Conservation (phyloP, 2,888 invertebrate genomes). For the Callosobruchus maculatus region DNA sequence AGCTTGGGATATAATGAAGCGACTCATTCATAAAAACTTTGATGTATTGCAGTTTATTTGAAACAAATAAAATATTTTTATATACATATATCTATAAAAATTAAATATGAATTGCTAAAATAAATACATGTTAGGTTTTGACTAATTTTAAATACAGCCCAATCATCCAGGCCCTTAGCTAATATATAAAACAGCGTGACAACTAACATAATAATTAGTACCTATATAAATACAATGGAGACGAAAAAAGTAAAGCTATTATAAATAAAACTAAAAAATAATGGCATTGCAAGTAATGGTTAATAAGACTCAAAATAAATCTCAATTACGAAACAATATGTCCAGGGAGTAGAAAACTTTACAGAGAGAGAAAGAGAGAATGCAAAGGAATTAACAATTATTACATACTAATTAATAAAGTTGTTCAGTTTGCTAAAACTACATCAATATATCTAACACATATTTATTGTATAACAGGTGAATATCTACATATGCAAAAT, state of each 20-base stretch:
- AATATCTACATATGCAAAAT: neutral
- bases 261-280: constrained; percentile 2
- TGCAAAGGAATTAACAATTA: no score
- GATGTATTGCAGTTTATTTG: constrained; percentile 4
- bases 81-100: constrained; percentile 26
- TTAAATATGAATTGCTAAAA: constrained; percentile 24
- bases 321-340: neutral
- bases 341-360: neutral
- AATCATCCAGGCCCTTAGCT: constrained; percentile 4
- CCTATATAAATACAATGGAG: neutral
- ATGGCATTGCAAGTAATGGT: constrained; percentile 3
- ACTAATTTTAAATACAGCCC: constrained; percentile 12
- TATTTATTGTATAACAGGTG: neutral
- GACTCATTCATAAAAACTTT: neutral
- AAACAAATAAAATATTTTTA: constrained; percentile 17
- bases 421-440: neutral
- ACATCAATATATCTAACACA: neutral
- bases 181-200: constrained; percentile 3
- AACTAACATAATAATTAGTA: constrained; percentile 1
- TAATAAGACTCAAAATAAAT: neutral
- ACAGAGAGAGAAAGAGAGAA: neutral
- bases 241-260: constrained; percentile 3
- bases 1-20: neutral
- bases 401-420: neutral
- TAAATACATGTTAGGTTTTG: constrained; percentile 17